Conservation (phyloP, 2,797 vertebrate genomes). For the Huso huso region DNA sequence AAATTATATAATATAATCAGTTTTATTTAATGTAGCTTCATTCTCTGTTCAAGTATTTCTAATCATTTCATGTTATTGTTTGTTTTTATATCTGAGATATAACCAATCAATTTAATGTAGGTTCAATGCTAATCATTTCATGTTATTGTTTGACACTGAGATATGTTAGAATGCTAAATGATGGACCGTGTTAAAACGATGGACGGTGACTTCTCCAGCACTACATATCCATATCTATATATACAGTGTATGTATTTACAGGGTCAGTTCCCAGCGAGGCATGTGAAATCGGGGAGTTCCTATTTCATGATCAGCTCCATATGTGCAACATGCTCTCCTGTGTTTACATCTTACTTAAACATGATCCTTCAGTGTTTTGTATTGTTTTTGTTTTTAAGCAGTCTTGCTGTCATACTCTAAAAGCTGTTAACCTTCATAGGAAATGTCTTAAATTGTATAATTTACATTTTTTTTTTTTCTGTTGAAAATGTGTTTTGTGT, state of each 20-base stretch:
- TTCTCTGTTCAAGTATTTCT: too few relatives aligned
- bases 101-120: too few relatives aligned
- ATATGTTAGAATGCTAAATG: not conserved
- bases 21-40: too few relatives aligned
- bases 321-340: slow-evolving; percentile 19
- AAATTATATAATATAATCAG: too few relatives aligned
- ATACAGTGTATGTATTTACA: too few relatives aligned
- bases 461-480: slow-evolving; percentile 33
- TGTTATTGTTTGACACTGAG: not conserved
- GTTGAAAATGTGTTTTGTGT: slow-evolving; percentile 22
- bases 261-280: not conserved
- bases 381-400: slow-evolving; percentile 6
- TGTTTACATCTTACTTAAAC: slow-evolving; percentile 20
- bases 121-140: not conserved
- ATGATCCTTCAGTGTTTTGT: slow-evolving; percentile 42
- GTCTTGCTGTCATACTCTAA: slow-evolving; percentile 25
- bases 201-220: too few relatives aligned
- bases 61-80: not conserved
- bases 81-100: too few relatives aligned
- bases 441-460: slow-evolving; percentile 43
- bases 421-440: slow-evolving; percentile 34
- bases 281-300: slow-evolving; percentile 9
- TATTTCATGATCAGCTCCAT: slow-evolving; percentile 22
- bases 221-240: too few relatives aligned
- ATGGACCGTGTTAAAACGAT: too few relatives aligned